Evolutionary conservation across 1,140 invertebrate genomes (phyloP), one percentile per base, ranked within the genome.

Genomic region (Oryctes rhinoceros): DNA sequence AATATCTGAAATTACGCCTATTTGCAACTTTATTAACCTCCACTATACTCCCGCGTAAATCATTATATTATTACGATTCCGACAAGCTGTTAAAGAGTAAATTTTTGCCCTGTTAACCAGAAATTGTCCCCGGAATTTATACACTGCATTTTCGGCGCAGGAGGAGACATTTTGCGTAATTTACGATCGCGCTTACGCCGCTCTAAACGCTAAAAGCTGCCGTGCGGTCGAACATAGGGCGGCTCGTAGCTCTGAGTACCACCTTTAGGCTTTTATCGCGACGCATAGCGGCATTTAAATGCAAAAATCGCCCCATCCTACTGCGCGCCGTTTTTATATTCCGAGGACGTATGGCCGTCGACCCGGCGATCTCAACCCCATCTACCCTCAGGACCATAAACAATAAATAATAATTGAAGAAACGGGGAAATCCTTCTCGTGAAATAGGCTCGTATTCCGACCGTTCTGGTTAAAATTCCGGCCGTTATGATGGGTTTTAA

Each of bases 181-280:
- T 71, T 71, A 71, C 65, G 65, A 71, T 71, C 10, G 18, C 35
- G 65, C 24, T 71, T 37, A 15, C 10, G 65, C 65, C 65, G 24
- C 20, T 71, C 65, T 71, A 71, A 71, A 71, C 65, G 65, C 65
- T 71, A 71, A 71, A 71, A 71, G 65, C 65, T 71, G 65, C 35
- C 37, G 18, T 59, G 20, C 20, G 53, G 53, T 62, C 53, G 53
- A 44, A 44, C 53, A 6, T 35, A 15, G 65, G 65, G 65, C 37
- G 35, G 7, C 9, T 24, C 65, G 65, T 18, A 59, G 20, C 1
- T 37, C n/a, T 30, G 35, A 9, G 1, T 24, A 37, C 18, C 65
- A 24, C 65, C 65, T 71, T 71, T 30, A 35, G 7, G 20, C 24
- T 71, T 71, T 18, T 62, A 62, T 62, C 7, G 53, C 20, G 13